These are phyloP conservation scores for Cardinalis cardinalis DNA, from an alignment of 2,113 vertebrate species.

Conservation along the genomic window DNA sequence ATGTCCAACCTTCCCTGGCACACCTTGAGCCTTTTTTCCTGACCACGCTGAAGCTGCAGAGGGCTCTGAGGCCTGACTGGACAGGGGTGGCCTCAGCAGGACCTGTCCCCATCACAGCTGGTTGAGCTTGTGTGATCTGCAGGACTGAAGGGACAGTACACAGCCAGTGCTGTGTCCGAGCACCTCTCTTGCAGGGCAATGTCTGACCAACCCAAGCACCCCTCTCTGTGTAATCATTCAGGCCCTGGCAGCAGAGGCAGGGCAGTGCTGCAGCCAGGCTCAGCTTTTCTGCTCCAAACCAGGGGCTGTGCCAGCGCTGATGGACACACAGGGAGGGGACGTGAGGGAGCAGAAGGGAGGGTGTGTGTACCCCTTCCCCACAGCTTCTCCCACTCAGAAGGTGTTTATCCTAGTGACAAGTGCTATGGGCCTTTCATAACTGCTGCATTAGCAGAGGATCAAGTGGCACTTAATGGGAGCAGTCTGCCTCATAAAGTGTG, in stretches of 20 bases:
- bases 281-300: neutral
- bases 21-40: neutral
- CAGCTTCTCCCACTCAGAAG: neutral
- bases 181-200: neutral
- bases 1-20: neutral
- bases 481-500: slow-evolving; percentile 1
- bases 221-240: neutral
- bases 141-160: neutral
- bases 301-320: neutral
- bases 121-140: neutral
- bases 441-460: slow-evolving; percentile 70
- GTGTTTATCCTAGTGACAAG: slow-evolving; percentile 69
- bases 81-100: neutral
- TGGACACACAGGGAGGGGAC: neutral
- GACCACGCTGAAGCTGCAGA: rapidly evolving
- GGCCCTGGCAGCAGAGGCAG: neutral
- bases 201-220: neutral
- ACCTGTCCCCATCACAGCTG: neutral
- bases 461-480: slow-evolving; percentile 60
- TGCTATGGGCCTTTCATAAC: slow-evolving; percentile 57
- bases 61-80: neutral
- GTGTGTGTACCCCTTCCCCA: neutral
- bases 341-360: neutral
- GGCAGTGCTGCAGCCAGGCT: neutral
- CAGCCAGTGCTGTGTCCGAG: neutral